phyloP scores from a whole-genome alignment of 1,140 invertebrate species.

The Sycophaga agraensis region DNA sequence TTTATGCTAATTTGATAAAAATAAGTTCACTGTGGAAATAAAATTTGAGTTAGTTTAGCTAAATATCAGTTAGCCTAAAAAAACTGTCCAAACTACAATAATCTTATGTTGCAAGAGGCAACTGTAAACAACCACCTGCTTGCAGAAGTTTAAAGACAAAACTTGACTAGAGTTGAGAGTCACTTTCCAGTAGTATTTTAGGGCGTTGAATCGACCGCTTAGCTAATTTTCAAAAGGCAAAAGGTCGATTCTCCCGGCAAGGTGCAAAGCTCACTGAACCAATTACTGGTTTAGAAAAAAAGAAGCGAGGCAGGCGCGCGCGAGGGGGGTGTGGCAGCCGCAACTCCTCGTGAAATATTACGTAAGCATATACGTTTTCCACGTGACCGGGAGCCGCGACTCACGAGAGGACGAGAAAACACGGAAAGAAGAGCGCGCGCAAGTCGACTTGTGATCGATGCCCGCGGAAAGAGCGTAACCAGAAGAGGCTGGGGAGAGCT shows the following conservation, averaged over 20 bases:
- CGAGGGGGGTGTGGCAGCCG: conserved; percentile 46
- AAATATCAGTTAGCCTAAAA: too few species aligned
- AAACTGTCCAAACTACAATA: too few species aligned
- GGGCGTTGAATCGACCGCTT: neutral
- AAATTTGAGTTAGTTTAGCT: too few species aligned
- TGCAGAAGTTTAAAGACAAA: neutral
- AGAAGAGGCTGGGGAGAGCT: too few species aligned
- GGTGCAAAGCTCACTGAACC: neutral
- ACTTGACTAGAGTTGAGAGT: neutral
- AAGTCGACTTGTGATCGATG: conserved; percentile 37
- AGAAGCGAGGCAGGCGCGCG: neutral
- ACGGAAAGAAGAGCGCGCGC: conserved; percentile 28
- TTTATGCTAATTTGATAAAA: too few species aligned
- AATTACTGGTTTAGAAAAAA: neutral
- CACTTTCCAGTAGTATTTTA: too few species aligned
- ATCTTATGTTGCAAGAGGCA: too few species aligned
- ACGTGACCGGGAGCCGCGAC: conserved; percentile 44
- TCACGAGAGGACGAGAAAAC: neutral
- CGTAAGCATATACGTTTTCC: conserved; percentile 47
- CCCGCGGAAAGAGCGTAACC: conserved; percentile 33
- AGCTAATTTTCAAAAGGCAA: neutral
- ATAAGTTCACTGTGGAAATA: too few species aligned
- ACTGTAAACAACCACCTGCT: conserved; percentile 25
- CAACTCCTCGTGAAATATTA: conserved; percentile 40
- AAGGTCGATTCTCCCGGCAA: neutral